A percentile compares a stretch with the other conserved stretches of the same genome.
These are phyloP conservation scores for Microtus montanus DNA, from an alignment of 2,113 vertebrate species.

Conservation along the genomic window DNA sequence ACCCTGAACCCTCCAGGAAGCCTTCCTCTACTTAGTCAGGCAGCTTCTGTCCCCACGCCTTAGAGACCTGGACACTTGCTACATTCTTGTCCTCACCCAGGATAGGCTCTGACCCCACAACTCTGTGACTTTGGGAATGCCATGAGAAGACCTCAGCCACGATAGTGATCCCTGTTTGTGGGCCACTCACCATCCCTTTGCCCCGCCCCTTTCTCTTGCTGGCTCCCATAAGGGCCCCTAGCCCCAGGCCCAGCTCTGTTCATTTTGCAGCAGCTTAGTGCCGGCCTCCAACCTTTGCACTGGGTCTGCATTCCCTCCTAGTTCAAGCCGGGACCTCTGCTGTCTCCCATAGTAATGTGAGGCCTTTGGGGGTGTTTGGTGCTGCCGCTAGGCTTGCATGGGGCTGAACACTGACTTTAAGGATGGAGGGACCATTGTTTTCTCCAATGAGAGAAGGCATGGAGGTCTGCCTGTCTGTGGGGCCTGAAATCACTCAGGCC, in stretches of 20 bases:
- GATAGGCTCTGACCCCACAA: not conserved
- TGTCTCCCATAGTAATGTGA: not conserved
- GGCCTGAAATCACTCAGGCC: not conserved
- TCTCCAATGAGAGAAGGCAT: not conserved
- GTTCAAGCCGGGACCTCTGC: not conserved
- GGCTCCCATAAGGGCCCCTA: not conserved
- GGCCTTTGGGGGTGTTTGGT: not conserved
- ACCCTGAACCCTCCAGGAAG: constrained; percentile 58
- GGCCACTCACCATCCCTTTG: not conserved
- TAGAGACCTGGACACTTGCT: not conserved
- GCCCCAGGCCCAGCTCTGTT: constrained; percentile 54
- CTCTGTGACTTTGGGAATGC: not conserved
- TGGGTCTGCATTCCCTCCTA: not conserved
- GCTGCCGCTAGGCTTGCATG: not conserved
- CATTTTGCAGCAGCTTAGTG: constrained; percentile 70
- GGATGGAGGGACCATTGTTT: not conserved
- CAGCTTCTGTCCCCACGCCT: not conserved
- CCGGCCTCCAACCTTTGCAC: constrained; percentile 35
- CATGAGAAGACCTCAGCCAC: not conserved
- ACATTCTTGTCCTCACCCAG: not conserved
- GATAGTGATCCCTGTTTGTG: not conserved
- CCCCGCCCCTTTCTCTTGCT: not conserved
- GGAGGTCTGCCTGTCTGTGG: not conserved
- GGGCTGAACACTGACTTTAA: not conserved
- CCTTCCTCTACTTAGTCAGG: constrained; percentile 46